Evolutionary conservation across 2,797 vertebrate species (phyloP), one percentile per base, ranked within the genome.

Genomic region (Scolopax bukidnonensis): DNA sequence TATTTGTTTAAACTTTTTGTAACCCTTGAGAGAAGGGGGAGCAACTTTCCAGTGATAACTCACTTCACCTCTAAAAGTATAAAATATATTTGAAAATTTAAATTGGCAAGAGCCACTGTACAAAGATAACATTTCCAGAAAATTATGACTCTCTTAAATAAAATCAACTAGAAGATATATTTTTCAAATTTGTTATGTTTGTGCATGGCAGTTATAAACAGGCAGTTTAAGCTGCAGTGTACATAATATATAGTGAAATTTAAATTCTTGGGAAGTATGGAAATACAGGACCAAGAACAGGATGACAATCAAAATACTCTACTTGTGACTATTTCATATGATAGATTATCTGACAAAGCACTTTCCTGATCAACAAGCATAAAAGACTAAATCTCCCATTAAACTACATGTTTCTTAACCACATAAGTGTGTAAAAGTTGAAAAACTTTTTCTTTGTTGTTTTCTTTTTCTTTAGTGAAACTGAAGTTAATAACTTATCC

Each of bases 1-100:
- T 60, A 30, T 47, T 67, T 60, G 25, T 77, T 84, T 69, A 47
- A 80, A 77, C 16, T 40, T 91, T 91, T 11, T 74, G 2, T 75
- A 91, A 76, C 25, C 14, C 33, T 76, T 73, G 64, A 61, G 28
- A 81, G 53, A 20, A 32, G 16, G 7, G 7, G 12, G 20, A 21
- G 10, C 4, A 33, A 30, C 6, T 4, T 61, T 23, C 38, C 63
- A 38, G 4, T 45, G 54, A 68, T 59, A 77, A 57, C 16, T 77
- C 43, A 38, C 43, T 84, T 88, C 33, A 67, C 33, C 28, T 67
- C 45, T 82, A 48, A 53, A 28, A 45, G 64, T 38, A n/a, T 68
- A 77, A 91, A 82, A 84, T 69, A 25, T 17, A 50, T 70, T 13
- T 90, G 89, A 90, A 95, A 94, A 90, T 81, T 54, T 50, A 85